Conservation (phyloP, 2,113 vertebrate genomes). For the Ctenomys sociabilis region DNA sequence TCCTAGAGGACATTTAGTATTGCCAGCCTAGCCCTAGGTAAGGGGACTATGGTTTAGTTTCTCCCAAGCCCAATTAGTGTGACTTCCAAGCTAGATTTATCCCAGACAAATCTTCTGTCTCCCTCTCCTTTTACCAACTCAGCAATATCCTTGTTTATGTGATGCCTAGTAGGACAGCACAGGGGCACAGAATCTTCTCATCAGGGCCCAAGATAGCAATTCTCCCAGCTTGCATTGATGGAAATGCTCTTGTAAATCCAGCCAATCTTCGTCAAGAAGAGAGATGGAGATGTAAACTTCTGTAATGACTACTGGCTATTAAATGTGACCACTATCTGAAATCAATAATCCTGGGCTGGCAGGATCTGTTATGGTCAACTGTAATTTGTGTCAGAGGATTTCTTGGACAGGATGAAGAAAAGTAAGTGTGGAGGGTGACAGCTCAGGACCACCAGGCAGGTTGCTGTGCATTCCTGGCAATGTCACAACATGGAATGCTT, state of each 20-base stretch:
- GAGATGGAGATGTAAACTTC: conserved; percentile 35
- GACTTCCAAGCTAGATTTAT: not conserved
- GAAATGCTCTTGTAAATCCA: not conserved
- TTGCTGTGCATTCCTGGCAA: too few relatives aligned
- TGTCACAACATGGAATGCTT: not conserved
- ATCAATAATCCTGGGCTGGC: conserved; percentile 52
- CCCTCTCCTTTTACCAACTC: not conserved
- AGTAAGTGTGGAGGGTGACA: not conserved
- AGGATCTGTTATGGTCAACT: conserved; percentile 9
- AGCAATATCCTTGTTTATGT: too few relatives aligned
- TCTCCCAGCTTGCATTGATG: not conserved
- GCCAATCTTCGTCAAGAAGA: conserved; percentile 18
- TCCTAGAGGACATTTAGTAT: not conserved
- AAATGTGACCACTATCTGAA: conserved; percentile 56
- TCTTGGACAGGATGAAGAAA: not conserved
- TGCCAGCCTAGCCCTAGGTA: not conserved
- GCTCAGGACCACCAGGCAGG: not conserved
- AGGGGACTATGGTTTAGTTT: not conserved
- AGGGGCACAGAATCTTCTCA: not conserved
- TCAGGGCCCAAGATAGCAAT: not conserved
- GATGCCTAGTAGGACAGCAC: not conserved
- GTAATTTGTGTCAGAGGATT: not conserved
- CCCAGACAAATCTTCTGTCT: not conserved
- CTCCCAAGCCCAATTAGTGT: too few relatives aligned
- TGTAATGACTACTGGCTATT: conserved; percentile 51